These are phyloP conservation scores for Tautogolabrus adspersus DNA, from an alignment of 2,113 vertebrate genomes.

Conservation along the genomic window DNA sequence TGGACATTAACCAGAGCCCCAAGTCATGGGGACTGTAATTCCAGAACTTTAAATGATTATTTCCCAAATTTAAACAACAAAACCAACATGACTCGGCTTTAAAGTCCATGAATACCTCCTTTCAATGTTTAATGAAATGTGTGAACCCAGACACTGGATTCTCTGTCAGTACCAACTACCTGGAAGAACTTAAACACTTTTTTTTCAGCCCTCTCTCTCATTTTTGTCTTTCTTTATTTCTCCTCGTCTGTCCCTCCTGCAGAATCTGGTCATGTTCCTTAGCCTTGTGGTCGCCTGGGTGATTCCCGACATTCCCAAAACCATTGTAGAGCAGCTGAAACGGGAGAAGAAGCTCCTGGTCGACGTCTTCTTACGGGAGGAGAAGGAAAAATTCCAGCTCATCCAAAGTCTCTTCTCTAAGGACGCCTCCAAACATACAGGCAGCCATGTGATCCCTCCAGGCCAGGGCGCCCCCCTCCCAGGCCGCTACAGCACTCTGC, in stretches of 20 bases:
- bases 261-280: constrained; percentile 98
- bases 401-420: constrained; percentile 84
- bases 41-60: too few relatives aligned
- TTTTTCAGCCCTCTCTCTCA: too few relatives aligned
- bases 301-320: constrained; percentile 96
- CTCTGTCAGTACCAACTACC: too few relatives aligned
- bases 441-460: background rate
- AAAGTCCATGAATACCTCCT: too few relatives aligned
- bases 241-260: constrained; percentile 10
- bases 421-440: constrained; percentile 50
- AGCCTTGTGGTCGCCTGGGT: constrained; percentile 96
- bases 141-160: too few relatives aligned
- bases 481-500: constrained; percentile 74
- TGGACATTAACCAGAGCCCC: too few relatives aligned
- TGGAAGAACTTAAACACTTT: too few relatives aligned
- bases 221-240: too few relatives aligned
- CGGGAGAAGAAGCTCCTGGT: constrained; percentile 93
- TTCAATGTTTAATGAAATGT: too few relatives aligned
- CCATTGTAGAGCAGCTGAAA: constrained; percentile 94
- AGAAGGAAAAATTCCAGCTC: constrained; percentile 88
- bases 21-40: too few relatives aligned
- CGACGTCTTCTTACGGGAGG: constrained; percentile 94
- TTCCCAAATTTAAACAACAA: too few relatives aligned
- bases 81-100: too few relatives aligned
- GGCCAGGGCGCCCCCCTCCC: constrained; percentile 34